A percentile compares a stretch with the other conserved stretches of the same genome.
These are phyloP conservation scores for Archilochus colubris DNA, from an alignment of 2,113 vertebrate species.

Conservation along the genomic window DNA sequence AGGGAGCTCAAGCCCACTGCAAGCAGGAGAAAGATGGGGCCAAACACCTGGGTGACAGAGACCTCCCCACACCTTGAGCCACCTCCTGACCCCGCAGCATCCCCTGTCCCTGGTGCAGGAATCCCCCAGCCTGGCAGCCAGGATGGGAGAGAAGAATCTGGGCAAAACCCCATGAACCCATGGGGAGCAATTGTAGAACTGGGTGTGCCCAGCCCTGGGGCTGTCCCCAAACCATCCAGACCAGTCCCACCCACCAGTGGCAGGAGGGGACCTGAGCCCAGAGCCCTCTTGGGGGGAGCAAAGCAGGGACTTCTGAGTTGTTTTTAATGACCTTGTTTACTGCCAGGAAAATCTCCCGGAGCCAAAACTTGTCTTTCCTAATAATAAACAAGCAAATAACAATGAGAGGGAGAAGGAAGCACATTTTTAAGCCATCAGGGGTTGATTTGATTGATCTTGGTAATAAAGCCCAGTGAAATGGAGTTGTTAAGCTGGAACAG, in stretches of 20 bases:
- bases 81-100: not conserved
- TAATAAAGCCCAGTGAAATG: slow-evolving; percentile 49
- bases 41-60: not conserved
- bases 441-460: slow-evolving; percentile 60
- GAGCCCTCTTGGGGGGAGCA: not conserved
- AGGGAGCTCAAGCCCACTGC: not conserved
- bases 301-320: not conserved
- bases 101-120: not conserved
- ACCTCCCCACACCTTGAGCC: not conserved
- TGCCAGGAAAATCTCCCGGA: slow-evolving; percentile 19
- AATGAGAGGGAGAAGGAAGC: slow-evolving; percentile 4
- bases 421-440: slow-evolving; percentile 39
- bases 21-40: not conserved
- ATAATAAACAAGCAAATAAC: slow-evolving; percentile 63
- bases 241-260: rapidly evolving
- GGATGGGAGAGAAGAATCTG: rapidly evolving
- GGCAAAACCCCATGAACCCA: not conserved
- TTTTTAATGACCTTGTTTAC: slow-evolving; percentile 66
- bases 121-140: rapidly evolving
- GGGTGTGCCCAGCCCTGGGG: rapidly evolving
- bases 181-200: rapidly evolving
- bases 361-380: slow-evolving; percentile 53
- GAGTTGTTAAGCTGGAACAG: slow-evolving; percentile 30
- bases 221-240: not conserved
- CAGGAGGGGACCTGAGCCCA: rapidly evolving